These are phyloP conservation scores for Neodiprion virginianus DNA, from an alignment of 1,140 invertebrate species.

Conservation along the genomic window DNA sequence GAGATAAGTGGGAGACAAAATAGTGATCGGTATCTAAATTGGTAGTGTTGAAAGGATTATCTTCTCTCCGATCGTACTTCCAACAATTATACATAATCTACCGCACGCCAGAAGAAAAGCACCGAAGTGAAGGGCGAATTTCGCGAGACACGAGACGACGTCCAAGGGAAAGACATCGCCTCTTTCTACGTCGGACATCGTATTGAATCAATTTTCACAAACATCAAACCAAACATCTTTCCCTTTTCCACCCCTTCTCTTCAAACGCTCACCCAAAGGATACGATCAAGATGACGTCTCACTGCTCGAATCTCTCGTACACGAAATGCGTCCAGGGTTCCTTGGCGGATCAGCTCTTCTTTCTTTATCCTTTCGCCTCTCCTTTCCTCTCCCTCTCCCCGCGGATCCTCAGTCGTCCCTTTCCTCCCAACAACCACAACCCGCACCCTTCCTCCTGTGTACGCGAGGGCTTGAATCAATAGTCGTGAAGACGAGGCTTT, in stretches of 20 bases:
- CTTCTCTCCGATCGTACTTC: too few species aligned
- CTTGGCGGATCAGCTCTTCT: too few species aligned
- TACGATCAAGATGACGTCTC: slow-evolving; percentile 4
- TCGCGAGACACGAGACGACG: background rate
- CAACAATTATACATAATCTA: background rate
- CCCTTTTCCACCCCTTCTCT: background rate
- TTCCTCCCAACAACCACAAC: background rate
- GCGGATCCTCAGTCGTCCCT: background rate
- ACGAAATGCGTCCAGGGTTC: background rate
- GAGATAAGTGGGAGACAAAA: too few species aligned
- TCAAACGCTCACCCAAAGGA: background rate
- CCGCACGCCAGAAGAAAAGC: background rate
- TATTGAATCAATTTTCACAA: slow-evolving; percentile 8
- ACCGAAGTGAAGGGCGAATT: background rate
- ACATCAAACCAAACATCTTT: slow-evolving; percentile 1
- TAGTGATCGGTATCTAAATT: too few species aligned
- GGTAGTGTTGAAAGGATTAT: too few species aligned
- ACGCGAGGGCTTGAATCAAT: slow-evolving; percentile 4
- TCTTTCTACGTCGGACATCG: background rate
- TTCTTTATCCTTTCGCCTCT: background rate
- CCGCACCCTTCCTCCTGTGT: background rate
- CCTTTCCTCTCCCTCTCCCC: background rate
- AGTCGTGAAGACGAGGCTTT: background rate
- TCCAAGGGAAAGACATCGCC: background rate
- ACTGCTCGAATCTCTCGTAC: background rate